Percentiles rank a stretch among this genome's conserved stretches.
These are phyloP conservation scores for Gymnocephalus cernua DNA, from an alignment of 2,113 vertebrate species.

Conservation along the genomic window DNA sequence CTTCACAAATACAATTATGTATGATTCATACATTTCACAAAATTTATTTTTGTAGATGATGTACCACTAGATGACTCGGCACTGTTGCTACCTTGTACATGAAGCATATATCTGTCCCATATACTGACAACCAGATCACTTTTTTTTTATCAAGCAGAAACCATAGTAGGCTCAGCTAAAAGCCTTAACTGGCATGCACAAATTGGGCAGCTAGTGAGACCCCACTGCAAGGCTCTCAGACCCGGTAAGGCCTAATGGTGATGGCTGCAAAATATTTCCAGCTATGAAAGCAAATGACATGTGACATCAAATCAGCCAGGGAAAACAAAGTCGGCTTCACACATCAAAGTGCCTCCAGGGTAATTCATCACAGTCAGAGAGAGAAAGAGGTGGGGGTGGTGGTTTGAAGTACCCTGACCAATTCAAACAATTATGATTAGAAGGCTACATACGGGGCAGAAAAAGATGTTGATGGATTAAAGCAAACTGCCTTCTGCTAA, in stretches of 20 bases:
- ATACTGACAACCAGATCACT: neutral
- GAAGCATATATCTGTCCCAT: neutral
- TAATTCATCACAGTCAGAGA: conserved; percentile 59
- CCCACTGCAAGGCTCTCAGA: conserved; percentile 46
- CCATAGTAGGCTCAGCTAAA: conserved; percentile 65
- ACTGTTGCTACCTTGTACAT: neutral
- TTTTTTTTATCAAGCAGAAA: conserved; percentile 35
- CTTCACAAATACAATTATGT: conserved; percentile 17
- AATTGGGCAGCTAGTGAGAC: conserved; percentile 42
- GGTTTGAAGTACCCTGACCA: conserved; percentile 47
- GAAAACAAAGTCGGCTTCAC: conserved; percentile 61
- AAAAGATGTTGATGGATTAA: conserved; percentile 38
- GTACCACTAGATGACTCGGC: conserved; percentile 20
- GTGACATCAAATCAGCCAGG: conserved; percentile 59
- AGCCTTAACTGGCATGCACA: conserved; percentile 54
- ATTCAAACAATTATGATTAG: conserved; percentile 50
- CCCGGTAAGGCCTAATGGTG: conserved; percentile 31
- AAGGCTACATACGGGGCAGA: conserved; percentile 5
- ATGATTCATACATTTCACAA: conserved; percentile 40
- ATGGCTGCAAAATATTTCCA: conserved; percentile 62
- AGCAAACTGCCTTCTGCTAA: conserved; percentile 10
- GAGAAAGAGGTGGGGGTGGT: conserved; percentile 8
- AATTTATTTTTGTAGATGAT: conserved; percentile 34
- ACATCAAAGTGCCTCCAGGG: conserved; percentile 58
- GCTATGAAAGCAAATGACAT: conserved; percentile 69